Conservation (phyloP, 2,113 vertebrate species). For the Gulo gulo region DNA sequence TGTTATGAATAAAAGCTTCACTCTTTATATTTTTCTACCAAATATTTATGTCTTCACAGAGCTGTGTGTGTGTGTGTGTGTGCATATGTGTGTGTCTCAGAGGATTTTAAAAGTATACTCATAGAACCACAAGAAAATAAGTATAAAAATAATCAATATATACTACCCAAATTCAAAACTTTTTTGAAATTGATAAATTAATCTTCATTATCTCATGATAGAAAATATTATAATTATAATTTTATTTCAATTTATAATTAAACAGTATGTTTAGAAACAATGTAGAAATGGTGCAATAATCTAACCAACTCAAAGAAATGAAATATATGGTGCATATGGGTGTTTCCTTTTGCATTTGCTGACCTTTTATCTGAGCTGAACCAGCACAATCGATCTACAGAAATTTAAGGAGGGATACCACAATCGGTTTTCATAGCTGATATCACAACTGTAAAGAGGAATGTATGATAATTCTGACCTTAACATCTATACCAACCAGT, state of each 20-base stretch:
- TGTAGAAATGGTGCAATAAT: background rate
- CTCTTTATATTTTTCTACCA: background rate
- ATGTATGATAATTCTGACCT: background rate
- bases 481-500: background rate
- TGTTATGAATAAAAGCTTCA: background rate
- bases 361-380: background rate
- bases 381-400: background rate
- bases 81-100: background rate
- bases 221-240: background rate
- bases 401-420: background rate
- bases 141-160: background rate
- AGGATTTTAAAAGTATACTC: background rate
- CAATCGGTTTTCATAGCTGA: background rate
- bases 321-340: background rate
- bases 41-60: background rate
- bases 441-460: background rate
- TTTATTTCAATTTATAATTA: background rate
- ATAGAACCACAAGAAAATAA: background rate
- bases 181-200: background rate
- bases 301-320: background rate
- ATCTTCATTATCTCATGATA: background rate
- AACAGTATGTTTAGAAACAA: background rate
- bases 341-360: background rate
- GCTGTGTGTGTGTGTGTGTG: background rate
- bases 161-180: background rate